phyloP scores from a whole-genome alignment of 2,797 vertebrate species.

The Melopsittacus undulatus region DNA sequence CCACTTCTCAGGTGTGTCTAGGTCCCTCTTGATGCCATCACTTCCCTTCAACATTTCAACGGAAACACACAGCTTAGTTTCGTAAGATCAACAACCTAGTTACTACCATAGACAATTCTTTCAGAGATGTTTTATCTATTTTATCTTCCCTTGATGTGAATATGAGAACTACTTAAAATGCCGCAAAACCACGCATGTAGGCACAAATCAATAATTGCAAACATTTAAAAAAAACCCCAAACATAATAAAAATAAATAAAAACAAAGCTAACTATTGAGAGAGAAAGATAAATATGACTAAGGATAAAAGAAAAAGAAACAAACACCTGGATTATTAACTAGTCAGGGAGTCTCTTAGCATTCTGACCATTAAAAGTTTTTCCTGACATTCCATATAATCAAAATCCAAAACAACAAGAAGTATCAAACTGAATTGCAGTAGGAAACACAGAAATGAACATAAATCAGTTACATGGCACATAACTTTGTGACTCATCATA shows the following conservation, averaged over 20 bases:
- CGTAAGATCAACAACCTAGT: conserved; percentile 74
- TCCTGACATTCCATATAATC: neutral
- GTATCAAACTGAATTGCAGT: neutral
- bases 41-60: neutral
- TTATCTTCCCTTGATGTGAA: conserved; percentile 24
- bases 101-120: conserved; percentile 25
- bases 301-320: neutral
- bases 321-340: neutral
- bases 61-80: conserved; percentile 6
- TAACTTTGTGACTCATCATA: neutral
- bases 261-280: neutral
- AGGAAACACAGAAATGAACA: neutral
- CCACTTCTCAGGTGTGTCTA: neutral
- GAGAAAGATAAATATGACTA: neutral
- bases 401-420: neutral
- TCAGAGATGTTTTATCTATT: conserved; percentile 23
- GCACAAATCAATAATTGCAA: neutral
- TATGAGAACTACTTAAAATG: neutral
- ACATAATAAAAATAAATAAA: neutral
- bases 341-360: neutral
- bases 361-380: neutral
- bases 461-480: accelerated
- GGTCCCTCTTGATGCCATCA: neutral
- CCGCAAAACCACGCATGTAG: neutral
- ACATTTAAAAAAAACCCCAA: accelerated